A percentile compares a stretch with the other conserved stretches of the same genome.
Evolutionary conservation across 2,113 vertebrate genomes (phyloP).

Genomic region (Cheirogaleus medius): DNA sequence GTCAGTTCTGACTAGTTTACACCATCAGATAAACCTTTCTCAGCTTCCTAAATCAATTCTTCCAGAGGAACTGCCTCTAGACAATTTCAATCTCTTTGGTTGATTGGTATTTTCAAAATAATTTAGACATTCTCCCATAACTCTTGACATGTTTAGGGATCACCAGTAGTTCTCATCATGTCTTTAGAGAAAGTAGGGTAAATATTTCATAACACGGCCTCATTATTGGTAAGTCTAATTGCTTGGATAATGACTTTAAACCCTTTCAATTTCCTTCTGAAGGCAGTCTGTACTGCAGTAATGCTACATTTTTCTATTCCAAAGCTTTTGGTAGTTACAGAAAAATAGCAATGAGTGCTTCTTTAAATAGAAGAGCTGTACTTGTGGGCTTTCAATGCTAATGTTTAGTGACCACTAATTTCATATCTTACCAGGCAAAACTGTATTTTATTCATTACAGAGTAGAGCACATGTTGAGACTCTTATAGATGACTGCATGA

Average conservation of each 20-base stretch:
- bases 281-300: neutral
- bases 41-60: slow-evolving; percentile 63
- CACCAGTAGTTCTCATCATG: slow-evolving; percentile 1
- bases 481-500: slow-evolving; percentile 28
- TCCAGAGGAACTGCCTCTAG: slow-evolving; percentile 74
- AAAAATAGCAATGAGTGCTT: slow-evolving; percentile 52
- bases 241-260: slow-evolving; percentile 61
- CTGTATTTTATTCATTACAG: slow-evolving; percentile 70
- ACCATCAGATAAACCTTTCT: slow-evolving; percentile 56
- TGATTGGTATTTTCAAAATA: slow-evolving; percentile 59
- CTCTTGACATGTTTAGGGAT: slow-evolving; percentile 19
- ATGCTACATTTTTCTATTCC: neutral
- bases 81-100: slow-evolving; percentile 71
- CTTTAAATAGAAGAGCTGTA: slow-evolving; percentile 45
- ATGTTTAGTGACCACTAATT: slow-evolving; percentile 72
- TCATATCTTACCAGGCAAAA: slow-evolving; percentile 53
- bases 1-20: slow-evolving; percentile 51
- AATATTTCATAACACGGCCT: slow-evolving; percentile 43
- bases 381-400: slow-evolving; percentile 62
- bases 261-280: slow-evolving; percentile 48
- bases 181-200: slow-evolving; percentile 26
- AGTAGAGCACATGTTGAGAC: slow-evolving; percentile 30
- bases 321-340: slow-evolving; percentile 7
- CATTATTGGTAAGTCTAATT: slow-evolving; percentile 40
- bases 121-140: slow-evolving; percentile 46